These are phyloP conservation scores for Mercenaria mercenaria DNA, from an alignment of 1,140 invertebrate species.

Conservation along the genomic window DNA sequence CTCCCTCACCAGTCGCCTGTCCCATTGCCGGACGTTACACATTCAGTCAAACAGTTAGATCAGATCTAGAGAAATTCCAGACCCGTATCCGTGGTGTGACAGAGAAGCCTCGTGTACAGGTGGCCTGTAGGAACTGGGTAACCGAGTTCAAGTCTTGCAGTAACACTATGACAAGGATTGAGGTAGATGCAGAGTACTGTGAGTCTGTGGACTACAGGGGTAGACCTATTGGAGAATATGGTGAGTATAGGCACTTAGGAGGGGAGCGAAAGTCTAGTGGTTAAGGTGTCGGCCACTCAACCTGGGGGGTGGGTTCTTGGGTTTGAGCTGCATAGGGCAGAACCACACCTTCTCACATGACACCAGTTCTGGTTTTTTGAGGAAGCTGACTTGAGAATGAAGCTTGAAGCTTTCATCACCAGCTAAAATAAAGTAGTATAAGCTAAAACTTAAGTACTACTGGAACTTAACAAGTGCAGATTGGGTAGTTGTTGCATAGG, in stretches of 20 bases:
- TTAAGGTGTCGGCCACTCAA: no score
- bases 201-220: slow-evolving; percentile 98
- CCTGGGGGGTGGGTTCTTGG: no score
- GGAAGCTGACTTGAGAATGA: no score
- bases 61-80: slow-evolving; percentile 90
- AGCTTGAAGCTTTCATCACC: no score
- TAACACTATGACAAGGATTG: slow-evolving; percentile 96
- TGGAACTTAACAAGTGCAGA: no score
- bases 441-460: no score
- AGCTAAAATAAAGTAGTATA: no score
- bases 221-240: slow-evolving; percentile 91
- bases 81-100: slow-evolving; percentile 98
- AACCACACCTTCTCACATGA: no score
- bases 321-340: no score
- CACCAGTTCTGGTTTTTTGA: no score
- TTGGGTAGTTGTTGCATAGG: no score
- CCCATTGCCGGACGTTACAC: slow-evolving; percentile 98
- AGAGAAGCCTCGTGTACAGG: slow-evolving; percentile 95
- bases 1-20: slow-evolving; percentile 96
- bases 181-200: slow-evolving; percentile 98
- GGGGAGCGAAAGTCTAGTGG: no score
- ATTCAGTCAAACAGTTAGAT: slow-evolving; percentile 95
- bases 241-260: slow-evolving; percentile 69
- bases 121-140: slow-evolving; percentile 97
- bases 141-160: slow-evolving; percentile 93